Evolutionary conservation across 2,113 vertebrate genomes (phyloP).

Genomic region (Enhydra lutris): DNA sequence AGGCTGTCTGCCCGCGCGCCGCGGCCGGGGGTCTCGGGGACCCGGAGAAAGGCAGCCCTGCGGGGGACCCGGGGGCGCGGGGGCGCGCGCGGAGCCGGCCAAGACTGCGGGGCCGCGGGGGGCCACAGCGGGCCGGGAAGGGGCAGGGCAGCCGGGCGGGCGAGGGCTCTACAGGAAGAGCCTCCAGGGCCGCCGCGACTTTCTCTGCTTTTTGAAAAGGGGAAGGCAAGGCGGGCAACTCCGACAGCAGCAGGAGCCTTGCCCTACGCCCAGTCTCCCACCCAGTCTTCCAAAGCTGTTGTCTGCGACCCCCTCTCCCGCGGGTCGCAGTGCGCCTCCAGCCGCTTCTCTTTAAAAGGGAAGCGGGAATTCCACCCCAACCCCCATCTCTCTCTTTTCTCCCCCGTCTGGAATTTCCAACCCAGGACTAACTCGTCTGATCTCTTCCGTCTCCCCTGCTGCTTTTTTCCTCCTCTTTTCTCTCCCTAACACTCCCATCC

Average conservation of each 20-base stretch:
- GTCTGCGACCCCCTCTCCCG: not conserved
- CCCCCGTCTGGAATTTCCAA: constrained; percentile 49
- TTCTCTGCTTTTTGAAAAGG: constrained; percentile 7
- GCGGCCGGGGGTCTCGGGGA: not conserved
- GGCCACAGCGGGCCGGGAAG: not conserved
- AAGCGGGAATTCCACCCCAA: constrained; percentile 28
- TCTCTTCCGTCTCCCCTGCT: constrained; percentile 44
- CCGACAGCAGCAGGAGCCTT: not conserved
- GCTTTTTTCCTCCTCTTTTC: constrained; percentile 12
- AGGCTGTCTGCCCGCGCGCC: not conserved
- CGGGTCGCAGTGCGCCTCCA: not conserved
- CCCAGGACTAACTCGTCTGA: not conserved
- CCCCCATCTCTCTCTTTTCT: constrained; percentile 1
- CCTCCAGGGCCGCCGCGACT: not conserved
- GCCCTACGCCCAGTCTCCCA: not conserved
- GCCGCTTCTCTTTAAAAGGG: not conserved
- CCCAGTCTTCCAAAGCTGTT: not conserved
- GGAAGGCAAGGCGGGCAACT: constrained; percentile 22
- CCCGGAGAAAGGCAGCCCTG: not conserved
- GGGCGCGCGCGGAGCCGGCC: not conserved
- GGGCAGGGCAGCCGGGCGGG: not conserved
- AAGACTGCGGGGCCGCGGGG: not conserved
- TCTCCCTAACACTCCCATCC: not conserved
- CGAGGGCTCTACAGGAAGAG: constrained; percentile 26
- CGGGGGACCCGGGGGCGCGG: not conserved